Base-by-base conservation (phyloP, 2,888 invertebrate species). In the Nomada fabriciana region DNA sequence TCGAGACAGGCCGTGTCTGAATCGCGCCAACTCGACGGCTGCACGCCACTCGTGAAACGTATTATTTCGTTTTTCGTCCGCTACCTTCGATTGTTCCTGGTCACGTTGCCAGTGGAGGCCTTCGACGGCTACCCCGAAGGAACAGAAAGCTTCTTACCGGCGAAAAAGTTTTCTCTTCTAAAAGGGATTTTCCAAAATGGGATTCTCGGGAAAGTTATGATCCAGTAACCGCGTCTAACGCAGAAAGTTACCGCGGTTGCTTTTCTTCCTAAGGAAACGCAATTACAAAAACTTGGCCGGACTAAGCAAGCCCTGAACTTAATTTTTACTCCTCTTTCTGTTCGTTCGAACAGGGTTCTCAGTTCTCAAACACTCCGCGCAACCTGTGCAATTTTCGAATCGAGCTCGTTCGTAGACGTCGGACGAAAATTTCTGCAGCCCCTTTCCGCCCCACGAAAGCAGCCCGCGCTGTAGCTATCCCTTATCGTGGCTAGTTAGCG, bases 401-500 rank as follows among this genome's bases (percentile, higher is more conserved):
- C 13, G 13, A 3, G 1, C 0, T 11, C 3, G 23, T 25, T 23
- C 10, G 18, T 36, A n/a, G 13, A n/a, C 23, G 42, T 42, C 25
- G 25, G 5, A 61, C 25, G 11, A 50, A 61, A 61, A 80, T 69
- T 70, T n/a, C 50, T 3, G 10, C 43, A n/a, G 42, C 43, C n/a
- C 29, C 50, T 55, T 63, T 47, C 13, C n/a, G 25, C 43, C 7
- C 7, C 20, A 79, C 71, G 83, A 84, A 85, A 83, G 68, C 72
- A 52, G 50, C 20, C 36, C 15, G 69, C 69, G 15, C 78, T 42
- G 47, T 43, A 67, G 60, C 59, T 20, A 65, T 47, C 60, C 71
- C 63, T 81, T 84, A 81, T 84, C 81, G 55, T 20, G 52, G 52
- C 36, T 52, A 59, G 61, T 69, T 63, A 86, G 84, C 86, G 87